Conservation (phyloP, 2,888 invertebrate species). For the Phalera bucephala region DNA sequence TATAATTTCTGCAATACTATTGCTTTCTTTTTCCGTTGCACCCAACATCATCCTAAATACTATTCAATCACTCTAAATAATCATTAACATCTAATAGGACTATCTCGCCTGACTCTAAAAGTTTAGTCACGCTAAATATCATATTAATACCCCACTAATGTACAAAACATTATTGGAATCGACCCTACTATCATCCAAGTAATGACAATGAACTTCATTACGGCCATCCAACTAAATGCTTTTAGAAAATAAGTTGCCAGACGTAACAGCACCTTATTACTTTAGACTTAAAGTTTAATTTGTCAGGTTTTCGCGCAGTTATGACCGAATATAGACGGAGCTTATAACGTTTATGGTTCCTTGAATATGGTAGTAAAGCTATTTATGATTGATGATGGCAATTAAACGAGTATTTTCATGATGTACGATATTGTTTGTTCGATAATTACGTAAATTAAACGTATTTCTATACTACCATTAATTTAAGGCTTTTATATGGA, state of each 20-base stretch:
- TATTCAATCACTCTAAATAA: no score
- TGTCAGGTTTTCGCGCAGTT: background rate
- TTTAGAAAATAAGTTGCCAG: background rate
- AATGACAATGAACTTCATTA: constrained; percentile 17
- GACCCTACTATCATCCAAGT: constrained; percentile 22
- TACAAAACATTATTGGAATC: constrained; percentile 29
- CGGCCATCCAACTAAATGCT: background rate
- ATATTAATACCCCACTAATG: constrained; percentile 23
- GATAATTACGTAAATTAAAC: no score
- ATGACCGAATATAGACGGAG: background rate
- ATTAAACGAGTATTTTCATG: constrained; percentile 4
- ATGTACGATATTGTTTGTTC: background rate
- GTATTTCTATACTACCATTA: no score
- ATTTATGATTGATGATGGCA: constrained; percentile 14
- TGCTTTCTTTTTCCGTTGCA: background rate
- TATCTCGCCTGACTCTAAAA: background rate
- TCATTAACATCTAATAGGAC: background rate
- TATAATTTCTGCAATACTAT: no score
- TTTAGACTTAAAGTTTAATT: background rate
- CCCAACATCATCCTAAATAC: no score
- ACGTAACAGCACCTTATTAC: background rate
- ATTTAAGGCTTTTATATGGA: no score
- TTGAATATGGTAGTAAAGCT: constrained; percentile 18
- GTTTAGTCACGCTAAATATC: constrained; percentile 3
- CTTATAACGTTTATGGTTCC: background rate